These are phyloP conservation scores for Pyrochroa serraticornis DNA, from an alignment of 2,888 invertebrate genomes.

Conservation along the genomic window DNA sequence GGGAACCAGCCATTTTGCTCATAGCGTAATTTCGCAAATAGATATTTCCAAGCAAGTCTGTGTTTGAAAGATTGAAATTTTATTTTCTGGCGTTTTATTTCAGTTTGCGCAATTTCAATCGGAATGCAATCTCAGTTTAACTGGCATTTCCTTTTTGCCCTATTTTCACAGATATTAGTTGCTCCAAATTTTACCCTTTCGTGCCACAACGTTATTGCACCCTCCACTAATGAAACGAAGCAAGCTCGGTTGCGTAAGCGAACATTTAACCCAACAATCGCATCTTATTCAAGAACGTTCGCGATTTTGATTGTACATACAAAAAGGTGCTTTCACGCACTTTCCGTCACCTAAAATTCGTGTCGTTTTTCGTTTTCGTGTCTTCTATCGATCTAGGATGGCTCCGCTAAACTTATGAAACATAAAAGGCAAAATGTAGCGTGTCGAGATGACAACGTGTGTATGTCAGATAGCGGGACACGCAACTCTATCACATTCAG, in stretches of 20 bases:
- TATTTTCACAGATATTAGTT: constrained; percentile 11
- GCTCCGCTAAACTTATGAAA: constrained; percentile 15
- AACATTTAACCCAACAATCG: no score
- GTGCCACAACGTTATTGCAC: no score
- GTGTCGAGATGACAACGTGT: constrained; percentile 22
- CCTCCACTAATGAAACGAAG: no score
- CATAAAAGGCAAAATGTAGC: constrained; percentile 23
- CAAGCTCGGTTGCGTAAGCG: no score
- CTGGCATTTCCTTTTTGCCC: constrained; percentile 14
- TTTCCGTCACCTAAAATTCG: no score
- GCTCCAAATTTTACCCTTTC: background rate
- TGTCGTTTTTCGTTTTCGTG: no score
- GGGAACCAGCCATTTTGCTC: no score
- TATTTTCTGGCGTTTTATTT: constrained; percentile 7
- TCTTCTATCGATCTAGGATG: background rate
- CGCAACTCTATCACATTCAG: constrained; percentile 17
- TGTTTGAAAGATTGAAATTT: constrained; percentile 25
- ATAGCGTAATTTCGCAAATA: no score
- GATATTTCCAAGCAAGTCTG: constrained; percentile 7
- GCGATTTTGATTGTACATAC: no score
- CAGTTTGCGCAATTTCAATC: constrained; percentile 17
- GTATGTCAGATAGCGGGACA: constrained; percentile 14
- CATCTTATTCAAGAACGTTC: no score
- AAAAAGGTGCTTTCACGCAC: no score
- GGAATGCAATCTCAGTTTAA: constrained; percentile 18